Evolutionary conservation across 2,888 invertebrate genomes (phyloP).

Genomic region (Hyppa rectilinea): DNA sequence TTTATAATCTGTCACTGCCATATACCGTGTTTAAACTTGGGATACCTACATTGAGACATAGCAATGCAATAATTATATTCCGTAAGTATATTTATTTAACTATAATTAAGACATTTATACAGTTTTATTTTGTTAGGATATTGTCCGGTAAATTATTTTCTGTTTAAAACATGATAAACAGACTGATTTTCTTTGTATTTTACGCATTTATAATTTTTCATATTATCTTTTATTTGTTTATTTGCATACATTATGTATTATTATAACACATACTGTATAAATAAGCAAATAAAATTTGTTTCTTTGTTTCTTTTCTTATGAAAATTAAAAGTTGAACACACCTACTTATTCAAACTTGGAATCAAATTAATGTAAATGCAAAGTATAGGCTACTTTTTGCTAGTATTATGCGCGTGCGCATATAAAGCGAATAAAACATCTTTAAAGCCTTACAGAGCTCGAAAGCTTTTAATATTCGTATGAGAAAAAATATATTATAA

Average conservation of each 20-base stretch:
- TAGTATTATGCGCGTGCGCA: background rate
- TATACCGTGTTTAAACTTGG: conserved; percentile 15
- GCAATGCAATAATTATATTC: conserved; percentile 40
- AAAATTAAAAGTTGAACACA: conserved; percentile 38
- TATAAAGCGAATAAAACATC: background rate
- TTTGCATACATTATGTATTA: background rate
- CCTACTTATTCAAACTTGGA: background rate
- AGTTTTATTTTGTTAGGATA: conserved; percentile 29
- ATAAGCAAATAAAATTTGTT: background rate
- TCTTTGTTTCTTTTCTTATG: conserved; percentile 19
- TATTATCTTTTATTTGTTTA: conserved; percentile 15
- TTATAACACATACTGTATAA: background rate
- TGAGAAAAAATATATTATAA: conserved; percentile 2
- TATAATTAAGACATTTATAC: conserved; percentile 21
- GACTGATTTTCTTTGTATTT: conserved; percentile 54
- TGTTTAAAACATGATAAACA: conserved; percentile 48
- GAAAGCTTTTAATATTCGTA: conserved; percentile 45
- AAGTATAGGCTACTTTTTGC: background rate
- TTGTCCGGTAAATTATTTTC: conserved; percentile 44
- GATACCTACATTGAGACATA: conserved; percentile 8
- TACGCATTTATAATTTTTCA: conserved; percentile 47
- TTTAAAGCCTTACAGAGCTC: background rate
- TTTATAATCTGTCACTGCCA: conserved; percentile 39
- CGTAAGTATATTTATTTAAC: conserved; percentile 45
- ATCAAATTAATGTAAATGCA: background rate